Evolutionary conservation across 1,140 invertebrate genomes (phyloP), one percentile per base, ranked within the genome.

Genomic region (Latrodectus geometricus): DNA sequence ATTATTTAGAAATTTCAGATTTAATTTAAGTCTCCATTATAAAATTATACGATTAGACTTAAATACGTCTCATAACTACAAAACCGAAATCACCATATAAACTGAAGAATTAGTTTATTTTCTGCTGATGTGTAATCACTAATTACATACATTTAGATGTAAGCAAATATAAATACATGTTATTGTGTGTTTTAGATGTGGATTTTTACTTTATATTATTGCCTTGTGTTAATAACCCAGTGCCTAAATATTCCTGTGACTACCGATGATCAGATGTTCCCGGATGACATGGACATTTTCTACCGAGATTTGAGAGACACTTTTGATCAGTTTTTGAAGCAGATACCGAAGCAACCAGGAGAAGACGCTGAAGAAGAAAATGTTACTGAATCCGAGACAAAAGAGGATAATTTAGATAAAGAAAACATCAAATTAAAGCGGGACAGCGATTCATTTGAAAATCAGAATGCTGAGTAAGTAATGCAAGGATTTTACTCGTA

Each of bases 241-340:
- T 61, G 21, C 20, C 17, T 78, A 8, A 48, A 17, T 12, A 66
- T 35, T 21, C 76, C 76, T 9, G 11, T 66, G 17, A 21, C 9
- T 7, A 0, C 9, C 21, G 76, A 78, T 9, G 12, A 15, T 0
- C 66, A 14, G 21, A 11, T n/a, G n/a, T 20, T 9, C 66, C 21
- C 74, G 12, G 52, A 76, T 8, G 20, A n/a, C 14, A 66, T 68
- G 76, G 76, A 78, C 17, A 56, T 20, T 66, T 78, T 78, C 76
- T 78, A 66, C 12, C 23, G 9, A 5, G 23, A 48, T n/a, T 56
- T 78, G 8, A 20, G 20, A 9, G 56, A 52, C 35, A 68, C 61
- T 12, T 78, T 78, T 14, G 56, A 78, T 17, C 21, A 78, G 15
- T 68, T 66, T 14, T 11, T 78, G 9, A 54, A 15, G 0, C 35